phyloP scores from a whole-genome alignment of 2,797 vertebrate species.

The Sebastiscus tertius region DNA sequence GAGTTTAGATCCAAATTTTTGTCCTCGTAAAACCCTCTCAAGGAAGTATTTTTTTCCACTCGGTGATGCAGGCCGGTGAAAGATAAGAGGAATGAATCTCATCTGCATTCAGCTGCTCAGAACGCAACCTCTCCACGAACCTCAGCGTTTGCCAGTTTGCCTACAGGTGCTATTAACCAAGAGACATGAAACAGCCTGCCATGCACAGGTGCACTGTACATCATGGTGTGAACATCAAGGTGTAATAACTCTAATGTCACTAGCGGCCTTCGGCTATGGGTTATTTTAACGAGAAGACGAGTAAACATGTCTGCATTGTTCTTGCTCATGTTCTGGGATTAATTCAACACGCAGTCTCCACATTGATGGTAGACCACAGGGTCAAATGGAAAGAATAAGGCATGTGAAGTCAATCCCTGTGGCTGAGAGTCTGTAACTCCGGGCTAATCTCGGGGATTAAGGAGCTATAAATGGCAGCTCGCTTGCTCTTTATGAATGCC shows the following conservation, averaged over 20 bases:
- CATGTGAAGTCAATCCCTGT: slow-evolving; percentile 70
- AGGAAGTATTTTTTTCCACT: background rate
- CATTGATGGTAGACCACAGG: slow-evolving; percentile 17
- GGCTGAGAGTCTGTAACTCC: slow-evolving; percentile 74
- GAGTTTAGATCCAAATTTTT: background rate
- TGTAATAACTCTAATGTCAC: slow-evolving; percentile 29
- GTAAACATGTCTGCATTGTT: slow-evolving; percentile 43
- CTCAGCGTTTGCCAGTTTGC: slow-evolving; percentile 59
- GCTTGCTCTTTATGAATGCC: slow-evolving; percentile 69
- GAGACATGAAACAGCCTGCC: slow-evolving; percentile 62
- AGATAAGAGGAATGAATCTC: slow-evolving; percentile 53
- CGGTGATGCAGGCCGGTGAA: background rate
- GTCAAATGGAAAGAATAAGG: slow-evolving; percentile 59
- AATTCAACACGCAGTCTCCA: background rate
- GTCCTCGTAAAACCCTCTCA: slow-evolving; percentile 1
- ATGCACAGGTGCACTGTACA: slow-evolving; percentile 55
- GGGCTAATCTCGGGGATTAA: slow-evolving; percentile 81
- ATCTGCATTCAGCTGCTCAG: slow-evolving; percentile 74
- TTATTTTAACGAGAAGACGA: slow-evolving; percentile 25
- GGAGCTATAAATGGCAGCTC: slow-evolving; percentile 74
- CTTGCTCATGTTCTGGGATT: slow-evolving; percentile 20
- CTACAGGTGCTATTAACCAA: slow-evolving; percentile 61
- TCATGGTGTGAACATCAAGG: slow-evolving; percentile 19
- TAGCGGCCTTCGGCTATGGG: slow-evolving; percentile 13
- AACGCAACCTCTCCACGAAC: slow-evolving; percentile 66